A percentile compares a stretch with the other conserved stretches of the same genome.
Conservation (phyloP, 2,113 vertebrate genomes). For the Cochlearius cochlearius region DNA sequence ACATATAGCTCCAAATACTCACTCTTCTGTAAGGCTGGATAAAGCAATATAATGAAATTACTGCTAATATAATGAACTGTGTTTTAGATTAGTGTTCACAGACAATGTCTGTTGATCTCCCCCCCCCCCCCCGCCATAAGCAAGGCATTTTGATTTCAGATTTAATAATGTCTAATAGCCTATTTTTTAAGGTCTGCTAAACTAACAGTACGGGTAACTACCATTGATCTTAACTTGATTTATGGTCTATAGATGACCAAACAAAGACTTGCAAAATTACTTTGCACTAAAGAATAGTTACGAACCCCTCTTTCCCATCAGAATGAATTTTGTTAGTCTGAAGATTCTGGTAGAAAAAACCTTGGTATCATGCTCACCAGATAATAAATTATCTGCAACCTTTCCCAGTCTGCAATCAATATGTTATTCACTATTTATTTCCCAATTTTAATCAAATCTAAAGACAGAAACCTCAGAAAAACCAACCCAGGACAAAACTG, state of each 20-base stretch:
- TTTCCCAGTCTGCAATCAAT: constrained; percentile 60
- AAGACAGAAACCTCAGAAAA: constrained; percentile 51
- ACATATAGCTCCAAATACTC: background rate
- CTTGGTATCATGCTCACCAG: background rate
- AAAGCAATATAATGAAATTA: background rate
- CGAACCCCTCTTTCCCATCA: constrained; percentile 1
- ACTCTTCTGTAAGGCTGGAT: background rate
- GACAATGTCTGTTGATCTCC: background rate
- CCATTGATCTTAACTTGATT: constrained; percentile 53
- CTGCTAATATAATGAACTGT: background rate
- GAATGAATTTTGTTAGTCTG: constrained; percentile 18
- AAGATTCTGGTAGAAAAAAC: background rate
- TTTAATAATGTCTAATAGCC: constrained; percentile 19
- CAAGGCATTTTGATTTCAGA: background rate
- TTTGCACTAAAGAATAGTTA: constrained; percentile 23
- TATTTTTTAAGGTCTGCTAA: constrained; percentile 32
- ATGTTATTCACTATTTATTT: constrained; percentile 63
- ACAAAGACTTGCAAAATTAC: constrained; percentile 27
- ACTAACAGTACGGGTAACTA: background rate
- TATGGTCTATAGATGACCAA: constrained; percentile 40
- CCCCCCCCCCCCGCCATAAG: background rate
- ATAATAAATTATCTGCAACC: constrained; percentile 60
- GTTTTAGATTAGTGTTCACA: background rate
- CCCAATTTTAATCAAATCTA: constrained; percentile 61
- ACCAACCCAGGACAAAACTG: constrained; percentile 48